Base-by-base conservation (phyloP, 2,888 invertebrate genomes). In the Cinara cedri region DNA sequence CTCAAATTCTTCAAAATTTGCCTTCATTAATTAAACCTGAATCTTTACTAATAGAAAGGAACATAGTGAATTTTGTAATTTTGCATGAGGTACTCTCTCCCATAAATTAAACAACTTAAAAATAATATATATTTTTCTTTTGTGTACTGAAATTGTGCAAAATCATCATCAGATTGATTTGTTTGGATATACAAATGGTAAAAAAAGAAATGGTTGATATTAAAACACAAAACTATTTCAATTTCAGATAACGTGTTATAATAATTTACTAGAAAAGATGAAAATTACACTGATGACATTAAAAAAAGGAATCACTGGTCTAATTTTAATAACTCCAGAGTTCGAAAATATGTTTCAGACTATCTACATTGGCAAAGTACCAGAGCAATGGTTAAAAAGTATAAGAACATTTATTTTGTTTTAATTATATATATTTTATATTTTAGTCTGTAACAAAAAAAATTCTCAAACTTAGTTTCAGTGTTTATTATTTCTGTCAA, bases 291-390 rank as follows among this genome's bases (percentile, higher is more conserved):
- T 93, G 75, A 86, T 86, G 13, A 92, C 93, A 82, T 86, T 96
- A 21, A 90, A 93, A 91, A 84, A 75, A 24, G 65, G 65, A 54
- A 75, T 75, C 24, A 13, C 51, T 8, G 96, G 96, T n/a, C 86
- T 94, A 81, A 92, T 95, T 21, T 91, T 95, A 66, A 95, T 96
- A 94, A 93, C 95, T 0, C 87, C 91, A 0, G 91, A 92, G 84
- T 86, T 96, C 81, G 96, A 96, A 85, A 91, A 91, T 70, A 92
- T 94, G 85, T 94, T 93, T 86, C 86, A 86, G 24, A 93, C 93
- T 83, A 91, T 96, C 74, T 91, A 89, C 84, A 93, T 94, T 83
- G 94, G 93, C 1, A 88, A 90, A 83, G 95, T 96, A 3, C 68
- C 75, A 19, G 24, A 75, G 13, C 54, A 55, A 44, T 75, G 75